A percentile compares a stretch with the other conserved stretches of the same genome.
Conservation (phyloP, 2,113 vertebrate species). For the Stercorarius parasiticus region DNA sequence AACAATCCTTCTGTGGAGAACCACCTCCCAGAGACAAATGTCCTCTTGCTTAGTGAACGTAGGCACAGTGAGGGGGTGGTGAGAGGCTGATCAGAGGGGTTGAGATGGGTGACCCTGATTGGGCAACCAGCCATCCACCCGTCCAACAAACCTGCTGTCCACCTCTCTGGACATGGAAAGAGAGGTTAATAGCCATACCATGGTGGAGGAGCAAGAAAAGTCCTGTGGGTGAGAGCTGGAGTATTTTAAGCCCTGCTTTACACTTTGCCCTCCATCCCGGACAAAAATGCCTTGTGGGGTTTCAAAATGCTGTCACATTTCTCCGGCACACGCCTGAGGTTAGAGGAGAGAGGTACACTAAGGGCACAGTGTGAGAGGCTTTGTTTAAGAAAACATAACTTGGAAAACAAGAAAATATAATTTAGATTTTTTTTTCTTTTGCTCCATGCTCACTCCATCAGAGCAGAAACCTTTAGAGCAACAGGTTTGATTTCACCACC, state of each 20-base stretch:
- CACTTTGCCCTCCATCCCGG: rapidly evolving
- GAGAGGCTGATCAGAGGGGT: background rate
- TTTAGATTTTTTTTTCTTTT: background rate
- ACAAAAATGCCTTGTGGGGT: background rate
- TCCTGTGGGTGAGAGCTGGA: background rate
- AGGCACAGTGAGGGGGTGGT: background rate
- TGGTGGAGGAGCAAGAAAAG: background rate
- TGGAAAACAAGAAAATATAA: background rate
- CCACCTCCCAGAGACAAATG: background rate
- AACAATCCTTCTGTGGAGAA: background rate
- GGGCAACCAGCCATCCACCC: background rate
- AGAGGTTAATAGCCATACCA: background rate
- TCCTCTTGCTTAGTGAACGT: background rate
- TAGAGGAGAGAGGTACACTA: background rate
- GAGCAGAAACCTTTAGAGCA: background rate
- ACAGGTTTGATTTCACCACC: background rate
- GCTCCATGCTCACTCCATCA: background rate
- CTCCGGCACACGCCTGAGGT: rapidly evolving
- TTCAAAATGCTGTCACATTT: background rate
- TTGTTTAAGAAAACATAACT: background rate
- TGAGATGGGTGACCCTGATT: rapidly evolving
- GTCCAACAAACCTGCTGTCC: background rate
- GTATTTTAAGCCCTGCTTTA: background rate
- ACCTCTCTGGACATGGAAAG: background rate
- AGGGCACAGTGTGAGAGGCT: background rate